Conservation (phyloP, 2,113 vertebrate genomes). For the Vombatus ursinus region DNA sequence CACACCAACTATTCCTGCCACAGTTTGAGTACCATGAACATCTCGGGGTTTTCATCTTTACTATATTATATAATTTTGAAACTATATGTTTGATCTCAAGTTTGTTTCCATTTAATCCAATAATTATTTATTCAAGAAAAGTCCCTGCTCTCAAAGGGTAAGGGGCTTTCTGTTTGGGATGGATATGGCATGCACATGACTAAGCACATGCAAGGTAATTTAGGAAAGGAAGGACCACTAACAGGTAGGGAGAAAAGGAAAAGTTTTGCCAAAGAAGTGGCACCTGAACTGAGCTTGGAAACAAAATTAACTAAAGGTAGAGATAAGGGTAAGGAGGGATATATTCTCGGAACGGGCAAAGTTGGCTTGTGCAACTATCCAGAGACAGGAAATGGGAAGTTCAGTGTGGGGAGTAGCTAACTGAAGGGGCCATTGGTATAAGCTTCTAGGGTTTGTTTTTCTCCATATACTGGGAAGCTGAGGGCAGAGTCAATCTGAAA, state of each 20-base stretch:
- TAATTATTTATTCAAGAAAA: background rate
- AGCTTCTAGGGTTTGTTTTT: background rate
- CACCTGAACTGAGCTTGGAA: background rate
- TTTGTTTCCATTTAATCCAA: background rate
- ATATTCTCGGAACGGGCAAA: background rate
- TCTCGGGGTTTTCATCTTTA: conserved; percentile 11
- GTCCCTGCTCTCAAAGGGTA: background rate
- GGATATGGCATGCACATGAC: background rate
- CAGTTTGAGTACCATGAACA: background rate
- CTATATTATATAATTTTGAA: conserved; percentile 4
- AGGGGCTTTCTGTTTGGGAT: background rate
- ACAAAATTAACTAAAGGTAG: background rate
- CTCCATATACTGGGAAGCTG: background rate
- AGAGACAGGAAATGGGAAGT: background rate
- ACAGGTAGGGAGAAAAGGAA: background rate
- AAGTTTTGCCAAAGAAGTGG: background rate
- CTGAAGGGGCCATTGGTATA: background rate
- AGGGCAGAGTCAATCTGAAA: background rate
- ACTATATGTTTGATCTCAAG: background rate
- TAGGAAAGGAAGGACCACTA: background rate
- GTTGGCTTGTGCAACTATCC: background rate
- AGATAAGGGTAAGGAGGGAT: background rate
- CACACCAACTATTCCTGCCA: background rate
- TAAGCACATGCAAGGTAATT: background rate
- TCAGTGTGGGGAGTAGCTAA: background rate